Base-by-base conservation (phyloP, 2,113 vertebrate genomes). In the Corydoras maculifer region DNA sequence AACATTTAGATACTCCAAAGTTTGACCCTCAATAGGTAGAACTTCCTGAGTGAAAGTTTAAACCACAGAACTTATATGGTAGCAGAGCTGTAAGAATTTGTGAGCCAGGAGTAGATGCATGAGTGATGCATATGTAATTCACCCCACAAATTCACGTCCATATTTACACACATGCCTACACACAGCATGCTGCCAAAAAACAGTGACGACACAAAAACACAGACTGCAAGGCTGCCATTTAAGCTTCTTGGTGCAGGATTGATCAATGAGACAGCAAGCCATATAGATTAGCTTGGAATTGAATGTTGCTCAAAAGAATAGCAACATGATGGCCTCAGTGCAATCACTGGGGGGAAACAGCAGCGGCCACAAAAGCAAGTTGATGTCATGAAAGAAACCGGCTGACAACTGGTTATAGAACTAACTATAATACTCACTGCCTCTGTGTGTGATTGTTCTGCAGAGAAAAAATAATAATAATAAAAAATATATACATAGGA, bases 1-100 rank as follows among this genome's bases (percentile, higher is more conserved):
- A 64, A 63, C 50, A 80, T 78, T 86, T 77, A 77, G 83, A 88
- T 80, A 25, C 18, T 25, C 18, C 4, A 43, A 43, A 43, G 35
- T 43, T 43, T 43, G 7, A 5, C 4, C 35, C 7, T 8, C 35
- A 8, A 43, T 43, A 43, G 35, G 4, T 43, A 43, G 7, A 43
- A 43, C 35, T 58, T 84, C 82, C 78, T 43, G 49, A 70, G 82
- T 82, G 14, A 73, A 53, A 59, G 62, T 61, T 30, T 49, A 71
- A 62, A 29, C 18, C 13, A n/a, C 3, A 15, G 13, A 30, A 31
- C 10, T 0, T 4, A 49, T 58, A 25, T 30, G 43, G 12, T 12
- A 8, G 9, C 8, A 32, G 8, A 30, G n/a, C n/a, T 8, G 29
- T 29, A 12, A 13, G 50, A 62, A 18, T 63, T 53, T 29, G 62